Base-by-base conservation (phyloP, 2,888 invertebrate species). In the Clanis bilineata region DNA sequence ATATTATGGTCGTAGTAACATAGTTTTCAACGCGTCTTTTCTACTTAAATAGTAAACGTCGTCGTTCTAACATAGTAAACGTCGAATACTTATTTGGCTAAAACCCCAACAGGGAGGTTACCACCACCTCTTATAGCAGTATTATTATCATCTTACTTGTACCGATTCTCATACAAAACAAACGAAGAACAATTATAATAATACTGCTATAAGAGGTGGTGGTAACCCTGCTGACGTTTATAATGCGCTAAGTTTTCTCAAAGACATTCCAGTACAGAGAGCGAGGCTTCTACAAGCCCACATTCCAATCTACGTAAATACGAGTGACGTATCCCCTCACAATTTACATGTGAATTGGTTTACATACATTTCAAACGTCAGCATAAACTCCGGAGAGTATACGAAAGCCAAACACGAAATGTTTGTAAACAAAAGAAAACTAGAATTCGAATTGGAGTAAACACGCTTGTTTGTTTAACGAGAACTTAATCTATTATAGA, bases 371-470 rank as follows among this genome's bases (percentile, higher is more conserved):
- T 28, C 28, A 10, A 12, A 32, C 47, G 47, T 51, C 25, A 25
- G 10, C 47, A 47, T 6, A 12, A 23, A 25, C 25, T 18, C 15
- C 15, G 6, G 39, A 41, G 25, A 47, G 15, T 5, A 47, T 47
- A 25, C 25, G 7, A 44, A 3, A 22, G 23, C 23, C 23, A 23
- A 32, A 51, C 32, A 28, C 3, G 7, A 9, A 9, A 28, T 51
- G 32, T 51, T 51, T 51, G 51, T 51, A 51, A 51, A 51, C 51
- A 51, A 47, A n/a, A 15, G 51, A 51, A 21, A 51, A 28, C 51
- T 32, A 51, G 51, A 32, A 32, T 47, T 12, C 0, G n/a, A 22
- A 51, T 12, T 9, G 15, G 28, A 28, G 18, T 51, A 51, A 51
- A 32, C 51, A 32, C 25, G 47, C 15, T 47, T 51, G 18, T 51